Percentiles rank a stretch among this genome's conserved stretches.
Conservation (phyloP, 2,797 vertebrate genomes). For the Spinus olivaceus region DNA sequence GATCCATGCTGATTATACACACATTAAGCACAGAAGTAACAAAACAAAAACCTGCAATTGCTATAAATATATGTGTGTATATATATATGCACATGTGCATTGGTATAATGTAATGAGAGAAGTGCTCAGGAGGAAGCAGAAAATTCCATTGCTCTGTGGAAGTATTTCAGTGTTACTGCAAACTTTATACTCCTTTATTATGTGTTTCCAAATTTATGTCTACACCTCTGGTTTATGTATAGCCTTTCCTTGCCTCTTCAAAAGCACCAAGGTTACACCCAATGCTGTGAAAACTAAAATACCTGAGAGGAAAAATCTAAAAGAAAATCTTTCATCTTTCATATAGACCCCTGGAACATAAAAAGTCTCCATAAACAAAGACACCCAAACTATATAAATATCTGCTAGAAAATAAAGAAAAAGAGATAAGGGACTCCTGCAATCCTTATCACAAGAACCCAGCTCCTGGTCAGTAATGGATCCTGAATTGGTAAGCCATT, state of each 20-base stretch:
- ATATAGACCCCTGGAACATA: accelerated
- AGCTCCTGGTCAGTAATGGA: background rate
- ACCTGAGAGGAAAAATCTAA: background rate
- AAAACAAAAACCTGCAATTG: background rate
- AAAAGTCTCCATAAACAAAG: background rate
- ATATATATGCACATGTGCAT: background rate
- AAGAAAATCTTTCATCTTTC: background rate
- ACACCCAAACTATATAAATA: background rate
- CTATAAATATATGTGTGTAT: background rate
- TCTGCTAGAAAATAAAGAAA: background rate
- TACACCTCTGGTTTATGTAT: background rate
- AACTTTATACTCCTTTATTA: background rate
- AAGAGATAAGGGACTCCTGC: background rate
- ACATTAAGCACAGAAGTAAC: background rate
- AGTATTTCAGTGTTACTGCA: background rate
- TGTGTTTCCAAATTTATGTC: background rate
- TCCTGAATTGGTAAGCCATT: background rate
- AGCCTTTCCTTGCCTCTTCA: background rate
- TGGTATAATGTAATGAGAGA: background rate
- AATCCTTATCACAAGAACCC: background rate
- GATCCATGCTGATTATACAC: background rate
- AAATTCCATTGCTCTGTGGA: background rate
- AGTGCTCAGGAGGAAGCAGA: background rate
- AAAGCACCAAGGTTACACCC: background rate
- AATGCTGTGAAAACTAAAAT: background rate